A percentile compares a stretch with the other conserved stretches of the same genome.
phyloP scores from a whole-genome alignment of 2,113 vertebrate genomes.

The Helogale parvula region DNA sequence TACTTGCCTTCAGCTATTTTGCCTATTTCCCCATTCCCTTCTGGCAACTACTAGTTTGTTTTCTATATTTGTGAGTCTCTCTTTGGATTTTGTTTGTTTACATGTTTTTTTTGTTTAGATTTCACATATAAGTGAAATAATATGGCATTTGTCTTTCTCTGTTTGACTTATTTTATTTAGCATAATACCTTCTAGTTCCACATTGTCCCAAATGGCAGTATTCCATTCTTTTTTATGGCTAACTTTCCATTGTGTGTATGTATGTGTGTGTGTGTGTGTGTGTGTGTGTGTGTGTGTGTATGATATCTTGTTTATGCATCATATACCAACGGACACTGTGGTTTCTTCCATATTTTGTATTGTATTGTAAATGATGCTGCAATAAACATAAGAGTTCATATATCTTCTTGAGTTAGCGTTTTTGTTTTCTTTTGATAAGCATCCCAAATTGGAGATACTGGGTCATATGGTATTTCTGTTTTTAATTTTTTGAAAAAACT shows the following conservation, averaged over 20 bases:
- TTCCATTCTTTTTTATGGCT: not conserved
- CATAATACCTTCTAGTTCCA: not conserved
- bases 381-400: not conserved
- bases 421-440: not conserved
- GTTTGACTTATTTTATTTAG: not conserved
- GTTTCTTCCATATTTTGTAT: not conserved
- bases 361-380: not conserved
- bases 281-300: not conserved
- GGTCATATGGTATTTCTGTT: not conserved
- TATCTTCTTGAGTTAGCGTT: not conserved
- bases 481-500: not conserved
- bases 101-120: not conserved
- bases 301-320: not conserved
- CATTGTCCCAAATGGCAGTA: not conserved
- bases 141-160: not conserved
- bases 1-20: not conserved
- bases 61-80: not conserved
- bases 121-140: not conserved
- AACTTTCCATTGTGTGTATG: not conserved
- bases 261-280: not conserved
- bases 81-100: not conserved
- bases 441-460: not conserved
- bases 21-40: not conserved
- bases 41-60: not conserved
- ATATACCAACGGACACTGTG: not conserved